phyloP scores from a whole-genome alignment of 2,113 vertebrate genomes.

The Asarcornis scutulata region DNA sequence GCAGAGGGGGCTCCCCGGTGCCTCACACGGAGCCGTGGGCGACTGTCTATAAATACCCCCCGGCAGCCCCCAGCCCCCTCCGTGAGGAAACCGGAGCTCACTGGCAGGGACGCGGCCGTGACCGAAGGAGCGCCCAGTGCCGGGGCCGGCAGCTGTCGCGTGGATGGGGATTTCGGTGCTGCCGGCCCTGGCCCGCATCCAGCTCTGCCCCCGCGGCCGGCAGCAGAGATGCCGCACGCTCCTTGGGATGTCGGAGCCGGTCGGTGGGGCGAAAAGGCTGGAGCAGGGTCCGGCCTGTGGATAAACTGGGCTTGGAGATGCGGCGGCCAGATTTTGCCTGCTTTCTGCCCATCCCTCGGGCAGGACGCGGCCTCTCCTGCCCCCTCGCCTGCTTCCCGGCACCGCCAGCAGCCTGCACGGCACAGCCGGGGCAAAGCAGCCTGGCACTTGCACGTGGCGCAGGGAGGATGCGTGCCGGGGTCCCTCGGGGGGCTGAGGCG shows the following conservation, averaged over 20 bases:
- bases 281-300: background rate
- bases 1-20: background rate
- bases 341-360: background rate
- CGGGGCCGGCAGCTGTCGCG: background rate
- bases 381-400: background rate
- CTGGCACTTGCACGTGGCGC: background rate
- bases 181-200: background rate
- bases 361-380: background rate
- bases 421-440: accelerated
- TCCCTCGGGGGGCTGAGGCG: background rate
- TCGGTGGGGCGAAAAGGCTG: background rate
- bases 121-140: background rate
- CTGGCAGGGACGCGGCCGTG: accelerated
- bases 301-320: background rate
- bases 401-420: background rate
- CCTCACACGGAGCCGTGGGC: background rate
- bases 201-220: background rate
- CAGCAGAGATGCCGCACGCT: accelerated
- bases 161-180: background rate
- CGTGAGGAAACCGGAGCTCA: background rate
- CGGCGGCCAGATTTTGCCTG: background rate
- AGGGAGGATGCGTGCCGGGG: background rate
- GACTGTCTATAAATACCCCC: background rate
- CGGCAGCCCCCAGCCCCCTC: background rate
- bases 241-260: too few species aligned